These are phyloP conservation scores for Eulacestoma nigropectus DNA, from an alignment of 2,113 vertebrate species.

Conservation along the genomic window DNA sequence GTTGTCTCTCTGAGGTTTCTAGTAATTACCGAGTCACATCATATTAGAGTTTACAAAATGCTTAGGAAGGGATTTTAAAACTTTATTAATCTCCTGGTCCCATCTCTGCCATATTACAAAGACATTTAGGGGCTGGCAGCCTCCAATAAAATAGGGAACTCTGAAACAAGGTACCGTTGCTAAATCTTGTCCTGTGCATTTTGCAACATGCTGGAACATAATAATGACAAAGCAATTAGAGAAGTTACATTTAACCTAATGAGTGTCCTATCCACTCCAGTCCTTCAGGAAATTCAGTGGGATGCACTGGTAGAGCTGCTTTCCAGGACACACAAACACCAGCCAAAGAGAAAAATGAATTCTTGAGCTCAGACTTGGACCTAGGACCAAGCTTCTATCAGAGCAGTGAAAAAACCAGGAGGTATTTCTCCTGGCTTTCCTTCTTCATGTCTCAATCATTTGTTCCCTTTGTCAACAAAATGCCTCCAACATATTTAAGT, in stretches of 20 bases:
- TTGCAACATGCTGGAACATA: background rate
- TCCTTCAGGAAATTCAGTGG: background rate
- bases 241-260: background rate
- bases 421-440: background rate
- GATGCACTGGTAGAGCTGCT: background rate
- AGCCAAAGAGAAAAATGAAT: background rate
- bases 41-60: background rate
- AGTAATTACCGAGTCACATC: background rate
- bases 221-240: background rate
- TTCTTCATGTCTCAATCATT: background rate
- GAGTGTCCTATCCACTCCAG: background rate
- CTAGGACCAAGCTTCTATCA: background rate
- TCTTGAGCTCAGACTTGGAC: background rate
- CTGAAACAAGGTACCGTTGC: background rate
- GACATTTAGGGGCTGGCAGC: background rate
- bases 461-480: background rate
- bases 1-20: background rate
- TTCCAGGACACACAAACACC: background rate
- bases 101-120: background rate
- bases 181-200: background rate
- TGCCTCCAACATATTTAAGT: background rate
- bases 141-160: background rate
- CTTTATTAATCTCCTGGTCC: slow-evolving; percentile 4
- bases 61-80: slow-evolving; percentile 30
- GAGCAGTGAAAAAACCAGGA: background rate